Conservation (phyloP, 2,797 vertebrate genomes). For the Numenius phaeopus region DNA sequence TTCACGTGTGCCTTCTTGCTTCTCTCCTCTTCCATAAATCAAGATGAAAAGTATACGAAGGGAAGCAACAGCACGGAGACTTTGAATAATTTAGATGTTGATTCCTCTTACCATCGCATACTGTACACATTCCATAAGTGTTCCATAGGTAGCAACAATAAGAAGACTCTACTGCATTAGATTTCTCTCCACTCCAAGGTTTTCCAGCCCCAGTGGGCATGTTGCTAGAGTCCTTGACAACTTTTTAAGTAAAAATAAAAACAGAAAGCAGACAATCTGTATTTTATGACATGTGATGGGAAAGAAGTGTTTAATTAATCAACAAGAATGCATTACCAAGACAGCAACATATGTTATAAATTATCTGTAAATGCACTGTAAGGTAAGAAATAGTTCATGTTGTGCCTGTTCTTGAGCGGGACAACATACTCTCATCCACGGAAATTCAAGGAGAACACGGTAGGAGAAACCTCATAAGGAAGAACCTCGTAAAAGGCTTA, state of each 20-base stretch:
- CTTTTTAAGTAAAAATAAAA: constrained; percentile 36
- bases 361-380: constrained; percentile 19
- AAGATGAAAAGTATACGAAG: not conserved
- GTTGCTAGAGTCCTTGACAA: not conserved
- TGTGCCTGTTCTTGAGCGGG: not conserved
- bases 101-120: not conserved
- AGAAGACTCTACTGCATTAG: not conserved
- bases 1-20: not conserved
- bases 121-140: not conserved
- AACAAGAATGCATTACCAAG: constrained; percentile 34
- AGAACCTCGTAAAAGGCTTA: not conserved
- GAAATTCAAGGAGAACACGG: not conserved
- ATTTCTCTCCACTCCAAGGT: not conserved
- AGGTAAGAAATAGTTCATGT: constrained; percentile 37
- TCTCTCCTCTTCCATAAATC: not conserved
- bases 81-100: not conserved
- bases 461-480: not conserved
- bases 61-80: not conserved
- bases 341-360: constrained; percentile 51
- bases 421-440: not conserved
- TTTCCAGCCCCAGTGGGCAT: constrained; percentile 7
- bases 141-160: not conserved
- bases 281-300: constrained; percentile 20
- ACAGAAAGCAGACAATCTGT: constrained; percentile 23
- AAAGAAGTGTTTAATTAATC: constrained; percentile 55